phyloP scores from a whole-genome alignment of 2,113 vertebrate genomes.

The Larimichthys polyactis region DNA sequence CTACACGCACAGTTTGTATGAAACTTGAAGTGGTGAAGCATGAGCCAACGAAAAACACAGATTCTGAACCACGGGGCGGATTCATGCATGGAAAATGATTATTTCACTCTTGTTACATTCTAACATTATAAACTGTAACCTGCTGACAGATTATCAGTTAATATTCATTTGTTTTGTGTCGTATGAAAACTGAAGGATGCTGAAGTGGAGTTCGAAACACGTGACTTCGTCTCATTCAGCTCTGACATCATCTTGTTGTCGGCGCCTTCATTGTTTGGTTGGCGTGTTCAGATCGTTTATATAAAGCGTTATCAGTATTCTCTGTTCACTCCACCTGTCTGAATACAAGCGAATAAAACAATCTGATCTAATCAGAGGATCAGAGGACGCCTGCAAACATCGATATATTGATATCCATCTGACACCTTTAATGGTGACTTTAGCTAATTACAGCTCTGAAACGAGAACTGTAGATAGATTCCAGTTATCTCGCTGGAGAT shows the following conservation, averaged over 20 bases:
- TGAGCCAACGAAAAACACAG: too few species aligned
- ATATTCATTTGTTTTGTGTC: too few species aligned
- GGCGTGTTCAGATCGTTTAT: background rate
- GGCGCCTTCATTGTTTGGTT: background rate
- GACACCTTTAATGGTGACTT: slow-evolving; percentile 14
- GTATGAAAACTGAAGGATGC: too few species aligned
- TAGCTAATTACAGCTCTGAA: slow-evolving; percentile 16
- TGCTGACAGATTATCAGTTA: too few species aligned
- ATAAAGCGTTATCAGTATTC: background rate
- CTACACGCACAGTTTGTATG: too few species aligned
- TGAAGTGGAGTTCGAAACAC: background rate
- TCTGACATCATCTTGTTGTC: background rate
- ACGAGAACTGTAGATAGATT: slow-evolving; percentile 10
- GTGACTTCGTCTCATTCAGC: background rate
- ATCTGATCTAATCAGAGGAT: slow-evolving; percentile 14
- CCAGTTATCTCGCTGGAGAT: background rate
- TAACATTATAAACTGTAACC: too few species aligned
- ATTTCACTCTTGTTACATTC: too few species aligned
- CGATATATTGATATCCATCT: slow-evolving; percentile 17
- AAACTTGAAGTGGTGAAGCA: too few species aligned
- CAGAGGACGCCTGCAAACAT: background rate
- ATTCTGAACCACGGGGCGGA: too few species aligned
- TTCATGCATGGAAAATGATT: too few species aligned
- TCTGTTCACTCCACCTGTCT: background rate
- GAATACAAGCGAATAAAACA: slow-evolving; percentile 2